Evolutionary conservation across 2,888 invertebrate genomes (phyloP), one percentile per base, ranked within the genome.

Genomic region (Drosophila nigritarsus): DNA sequence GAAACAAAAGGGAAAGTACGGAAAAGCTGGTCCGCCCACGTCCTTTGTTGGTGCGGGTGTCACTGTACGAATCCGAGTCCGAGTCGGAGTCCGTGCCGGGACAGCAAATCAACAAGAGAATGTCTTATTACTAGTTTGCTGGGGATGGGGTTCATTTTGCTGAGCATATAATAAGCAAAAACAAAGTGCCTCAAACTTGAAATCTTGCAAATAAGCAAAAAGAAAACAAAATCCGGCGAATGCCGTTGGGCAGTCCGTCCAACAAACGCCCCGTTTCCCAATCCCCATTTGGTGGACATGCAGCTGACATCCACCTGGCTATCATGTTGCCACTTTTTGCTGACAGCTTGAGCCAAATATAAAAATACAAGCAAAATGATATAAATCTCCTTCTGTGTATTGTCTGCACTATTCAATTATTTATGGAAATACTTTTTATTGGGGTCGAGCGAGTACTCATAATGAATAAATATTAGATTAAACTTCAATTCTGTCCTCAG

Each of bases 1-100:
- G 40, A 83, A 80, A 82, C 86, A 86, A 86, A 77, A 53, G 83
- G 50, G 49, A 80, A 80, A 20, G 76, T 69, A 83, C 73, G 76
- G 83, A 80, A 86, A 76, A 65, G 66, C 66, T 62, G 72, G 42
- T 53, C 30, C 71, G 36, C 62, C 45, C 15, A 24, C 18, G 45
- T 27, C 30, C 53, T 59, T 32, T 34, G 11, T n/a, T 50, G 60
- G 18, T 34, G 45, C 65, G 51, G 36, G 45, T 74, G 42, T 55
- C 62, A n/a, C 30, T 32, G 49, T 36, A 40, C 58, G 34, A 48
- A n/a, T 66, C 40, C 36, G 53, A 15, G 9, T 48, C 48, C 11
- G 13, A n/a, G 20, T 32, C 30, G 24, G 51, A 4, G 5, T 24
- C 49, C 27, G 49, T 49, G 49, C 49, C 49, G 27, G 53, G 58